Base-by-base conservation (phyloP, 1,140 invertebrate species). In the Bactericera cockerelli region DNA sequence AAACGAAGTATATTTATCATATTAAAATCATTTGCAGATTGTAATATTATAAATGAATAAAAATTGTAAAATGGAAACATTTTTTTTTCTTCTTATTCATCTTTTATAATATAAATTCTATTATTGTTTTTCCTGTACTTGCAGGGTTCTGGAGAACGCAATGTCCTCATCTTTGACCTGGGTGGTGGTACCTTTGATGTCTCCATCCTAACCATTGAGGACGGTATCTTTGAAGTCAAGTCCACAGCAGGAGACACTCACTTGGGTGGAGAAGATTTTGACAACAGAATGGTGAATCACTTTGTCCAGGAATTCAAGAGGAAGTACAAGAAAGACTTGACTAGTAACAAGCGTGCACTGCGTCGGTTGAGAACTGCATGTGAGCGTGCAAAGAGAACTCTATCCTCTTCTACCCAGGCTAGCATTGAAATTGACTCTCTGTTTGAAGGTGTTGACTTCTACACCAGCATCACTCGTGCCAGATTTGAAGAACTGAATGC, bases 181-280 rank as follows among this genome's bases (percentile, higher is more conserved):
- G 94, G 94, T 63, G 94, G 94, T 70, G 94, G 94, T 69, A 98
- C 94, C 64, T 98, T 98, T 70, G 93, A 97, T 77, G 92, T 97
- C 8, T 95, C 92, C 24, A 90, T 97, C 68, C 75, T 97, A 62
- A 92, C 89, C 62, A 95, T 96, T 71, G 91, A 93, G 70, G 90
- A 95, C 72, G 93, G 93, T 66, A 88, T 90, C 66, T 92, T 96
- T 69, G 93, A 97, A 74, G 93, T 97, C 14, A 95, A 94, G 72
- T 91, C 93, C 10, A 98, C 93, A 16, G 90, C 91, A 67, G 94
- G 94, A 65, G 93, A 98, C 71, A 98, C 95, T 63, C 93, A 98
- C 72, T 80, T 98, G 71, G 95, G 95, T 68, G 95, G 95, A 63
- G 93, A 98, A 76, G 95, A 98, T 75, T 98, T 98, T 68, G 93